These are phyloP conservation scores for Phalanger gymnotis DNA, from an alignment of 2,797 vertebrate species.

Conservation along the genomic window DNA sequence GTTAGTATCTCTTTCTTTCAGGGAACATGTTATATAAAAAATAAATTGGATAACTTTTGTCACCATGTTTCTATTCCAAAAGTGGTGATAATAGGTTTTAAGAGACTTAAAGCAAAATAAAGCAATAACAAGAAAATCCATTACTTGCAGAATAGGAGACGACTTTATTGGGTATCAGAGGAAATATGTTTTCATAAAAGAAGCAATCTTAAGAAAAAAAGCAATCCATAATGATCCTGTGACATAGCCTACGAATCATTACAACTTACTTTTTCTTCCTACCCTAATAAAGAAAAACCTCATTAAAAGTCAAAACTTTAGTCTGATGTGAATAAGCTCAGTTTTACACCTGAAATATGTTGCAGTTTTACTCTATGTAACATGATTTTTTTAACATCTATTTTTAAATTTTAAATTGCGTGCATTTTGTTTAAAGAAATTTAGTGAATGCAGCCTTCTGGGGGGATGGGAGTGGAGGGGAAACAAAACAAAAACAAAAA, in stretches of 20 bases:
- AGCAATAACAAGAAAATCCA: neutral
- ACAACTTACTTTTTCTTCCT: conserved; percentile 49
- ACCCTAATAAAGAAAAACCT: conserved; percentile 66
- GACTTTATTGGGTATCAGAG: conserved; percentile 62
- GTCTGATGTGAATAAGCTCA: conserved; percentile 53
- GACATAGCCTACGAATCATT: conserved; percentile 78
- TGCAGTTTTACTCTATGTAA: conserved; percentile 42
- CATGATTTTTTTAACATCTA: conserved; percentile 56
- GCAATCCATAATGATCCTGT: conserved; percentile 54
- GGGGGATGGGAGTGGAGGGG: no score
- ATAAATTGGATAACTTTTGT: conserved; percentile 4
- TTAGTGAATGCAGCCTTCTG: no score
- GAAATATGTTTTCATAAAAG: conserved; percentile 80
- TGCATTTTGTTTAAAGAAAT: conserved; percentile 26
- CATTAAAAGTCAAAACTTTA: conserved; percentile 58
- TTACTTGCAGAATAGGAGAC: conserved; percentile 44
- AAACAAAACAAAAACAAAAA: no score
- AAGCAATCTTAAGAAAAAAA: conserved; percentile 69
- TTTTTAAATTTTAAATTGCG: conserved; percentile 59
- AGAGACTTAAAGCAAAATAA: neutral
- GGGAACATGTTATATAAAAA: neutral
- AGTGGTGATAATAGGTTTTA: neutral
- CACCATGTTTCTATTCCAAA: neutral
- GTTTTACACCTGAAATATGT: conserved; percentile 54
- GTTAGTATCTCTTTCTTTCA: neutral